A percentile compares a stretch with the other conserved stretches of the same genome.
These are phyloP conservation scores for Arge pagana DNA, from an alignment of 2,888 invertebrate genomes.

Conservation along the genomic window DNA sequence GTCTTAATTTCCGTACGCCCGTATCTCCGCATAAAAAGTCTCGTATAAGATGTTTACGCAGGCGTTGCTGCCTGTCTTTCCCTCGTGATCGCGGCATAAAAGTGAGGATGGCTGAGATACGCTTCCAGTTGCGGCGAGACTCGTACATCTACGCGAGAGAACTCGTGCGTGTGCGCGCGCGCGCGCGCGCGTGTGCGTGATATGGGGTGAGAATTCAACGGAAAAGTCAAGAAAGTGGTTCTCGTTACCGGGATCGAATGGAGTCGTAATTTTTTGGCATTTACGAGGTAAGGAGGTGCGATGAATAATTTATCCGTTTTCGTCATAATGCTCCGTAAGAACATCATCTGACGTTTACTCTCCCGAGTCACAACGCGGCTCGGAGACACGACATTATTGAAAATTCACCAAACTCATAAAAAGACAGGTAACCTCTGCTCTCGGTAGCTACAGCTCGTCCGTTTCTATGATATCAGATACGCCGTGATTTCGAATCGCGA, in stretches of 20 bases:
- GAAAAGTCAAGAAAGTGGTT: too few species aligned
- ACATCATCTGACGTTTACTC: slow-evolving; percentile 2
- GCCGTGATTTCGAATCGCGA: too few species aligned
- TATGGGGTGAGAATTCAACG: too few species aligned
- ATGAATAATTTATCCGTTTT: slow-evolving; percentile 16
- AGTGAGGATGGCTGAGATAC: background rate
- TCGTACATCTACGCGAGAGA: too few species aligned
- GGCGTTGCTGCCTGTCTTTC: slow-evolving; percentile 2
- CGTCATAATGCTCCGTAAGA: slow-evolving; percentile 10
- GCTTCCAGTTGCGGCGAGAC: too few species aligned
- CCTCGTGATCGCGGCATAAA: background rate
- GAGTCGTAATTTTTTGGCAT: slow-evolving; percentile 19
- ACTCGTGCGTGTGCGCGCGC: background rate
- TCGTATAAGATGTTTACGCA: slow-evolving; percentile 15
- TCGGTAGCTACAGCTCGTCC: too few species aligned
- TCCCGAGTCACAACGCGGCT: too few species aligned
- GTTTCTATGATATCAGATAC: too few species aligned
- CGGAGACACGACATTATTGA: too few species aligned
- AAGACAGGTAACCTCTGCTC: too few species aligned
- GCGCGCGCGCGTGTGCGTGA: background rate
- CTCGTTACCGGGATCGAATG: slow-evolving; percentile 17
- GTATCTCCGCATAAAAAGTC: slow-evolving; percentile 5
- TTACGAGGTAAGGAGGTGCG: slow-evolving; percentile 7
- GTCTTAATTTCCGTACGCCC: slow-evolving; percentile 14
- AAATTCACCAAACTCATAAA: too few species aligned